Evolutionary conservation across 1,140 invertebrate genomes (phyloP), one percentile per base, ranked within the genome.

Genomic region (Neuroterus valhalla): DNA sequence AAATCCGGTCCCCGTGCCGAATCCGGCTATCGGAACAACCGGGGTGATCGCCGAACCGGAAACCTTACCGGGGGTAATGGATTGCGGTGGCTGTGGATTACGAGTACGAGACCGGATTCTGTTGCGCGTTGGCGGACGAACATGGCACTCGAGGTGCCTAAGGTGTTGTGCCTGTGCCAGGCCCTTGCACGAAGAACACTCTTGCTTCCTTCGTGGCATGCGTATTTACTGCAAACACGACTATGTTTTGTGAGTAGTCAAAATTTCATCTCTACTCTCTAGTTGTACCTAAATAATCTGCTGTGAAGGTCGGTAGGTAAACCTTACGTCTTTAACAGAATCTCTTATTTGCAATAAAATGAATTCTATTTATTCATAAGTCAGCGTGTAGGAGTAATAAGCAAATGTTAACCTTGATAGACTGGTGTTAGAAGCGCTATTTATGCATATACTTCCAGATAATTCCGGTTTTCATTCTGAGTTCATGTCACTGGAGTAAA

Each of bases 61-160:
- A 81, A 82, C 79, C 78, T 81, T 73, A 44, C 75, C 84, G 52
- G 81, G 75, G 48, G 79, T 84, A 66, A 90, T 90, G 89, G 88
- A 90, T 45, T 90, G 89, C 71, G 89, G 89, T 71, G 89, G 88
- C 69, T 90, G 89, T 73, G 89, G 89, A 14, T 84, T 89, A 82
- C 83, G 85, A 50, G 86, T 90, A 10, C 83, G 83, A 45, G 89
- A 90, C 67, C 87, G 89, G 26, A 89, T 84, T 55, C 85, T 90
- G 38, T 76, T 90, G 38, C 89, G 88, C 71, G 89, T 90, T 38
- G 89, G 89, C 55, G 87, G 87, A 69, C 85, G 88, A 72, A 89
- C 83, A 43, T 90, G 89, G 89, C 89, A 90, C 71, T 89, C 89
- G 19, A 87, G 86, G 74, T 90, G 89, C 78, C 79, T 90, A 15